Percentiles rank a stretch among this genome's conserved stretches.
Conservation (phyloP, 2,113 vertebrate genomes). For the Callithrix jacchus region DNA sequence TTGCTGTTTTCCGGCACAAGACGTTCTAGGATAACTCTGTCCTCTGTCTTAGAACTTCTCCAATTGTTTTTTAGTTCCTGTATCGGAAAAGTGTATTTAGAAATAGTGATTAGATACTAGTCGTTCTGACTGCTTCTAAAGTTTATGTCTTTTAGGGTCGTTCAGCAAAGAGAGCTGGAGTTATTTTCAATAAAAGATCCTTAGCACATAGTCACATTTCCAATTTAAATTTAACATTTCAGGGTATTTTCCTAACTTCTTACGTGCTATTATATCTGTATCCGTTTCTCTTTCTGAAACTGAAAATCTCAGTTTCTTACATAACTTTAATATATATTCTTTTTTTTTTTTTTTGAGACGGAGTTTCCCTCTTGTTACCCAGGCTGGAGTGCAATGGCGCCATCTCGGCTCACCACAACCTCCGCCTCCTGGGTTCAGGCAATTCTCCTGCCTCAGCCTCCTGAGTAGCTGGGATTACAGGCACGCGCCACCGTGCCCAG, state of each 20-base stretch:
- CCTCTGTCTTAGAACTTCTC: background rate
- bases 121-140: background rate
- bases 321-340: too few relatives aligned
- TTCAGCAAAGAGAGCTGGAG: background rate
- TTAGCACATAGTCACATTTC: background rate
- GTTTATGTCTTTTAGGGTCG: background rate
- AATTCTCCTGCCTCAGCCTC: too few relatives aligned
- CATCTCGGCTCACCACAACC: too few relatives aligned
- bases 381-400: too few relatives aligned
- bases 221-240: background rate
- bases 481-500: too few relatives aligned
- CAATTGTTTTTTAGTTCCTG: background rate
- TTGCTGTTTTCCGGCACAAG: background rate
- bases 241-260: background rate
- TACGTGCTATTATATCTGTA: fast-evolving
- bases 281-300: background rate
- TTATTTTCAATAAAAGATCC: background rate
- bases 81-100: background rate
- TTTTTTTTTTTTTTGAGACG: too few relatives aligned
- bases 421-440: too few relatives aligned
- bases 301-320: background rate
- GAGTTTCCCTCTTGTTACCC: too few relatives aligned
- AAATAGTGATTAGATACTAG: background rate
- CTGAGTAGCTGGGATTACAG: too few relatives aligned
- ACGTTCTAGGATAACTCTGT: background rate